phyloP scores from a whole-genome alignment of 2,797 vertebrate species.

The Margarornis squamiger region DNA sequence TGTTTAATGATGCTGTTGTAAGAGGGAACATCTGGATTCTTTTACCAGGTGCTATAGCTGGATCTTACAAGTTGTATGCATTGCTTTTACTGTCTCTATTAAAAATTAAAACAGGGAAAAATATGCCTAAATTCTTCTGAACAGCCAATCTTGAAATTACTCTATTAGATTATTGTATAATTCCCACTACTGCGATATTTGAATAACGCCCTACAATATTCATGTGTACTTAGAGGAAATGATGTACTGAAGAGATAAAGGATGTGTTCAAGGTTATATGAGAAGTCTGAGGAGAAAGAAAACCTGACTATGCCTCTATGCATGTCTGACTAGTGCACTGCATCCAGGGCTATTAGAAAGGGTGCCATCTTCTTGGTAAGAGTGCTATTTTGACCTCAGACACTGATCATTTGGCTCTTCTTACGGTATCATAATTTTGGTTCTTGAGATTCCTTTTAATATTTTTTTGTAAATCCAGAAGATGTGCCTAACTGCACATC shows the following conservation, averaged over 20 bases:
- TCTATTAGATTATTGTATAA: conserved; percentile 51
- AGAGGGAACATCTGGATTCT: conserved; percentile 63
- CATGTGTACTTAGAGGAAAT: conserved; percentile 36
- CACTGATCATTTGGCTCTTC: not conserved
- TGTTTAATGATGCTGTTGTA: conserved; percentile 62
- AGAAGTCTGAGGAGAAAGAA: conserved; percentile 17
- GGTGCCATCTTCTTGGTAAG: not conserved
- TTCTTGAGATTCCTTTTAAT: not conserved
- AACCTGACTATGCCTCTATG: not conserved
- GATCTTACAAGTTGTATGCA: conserved; percentile 46
- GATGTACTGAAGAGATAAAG: conserved; percentile 39
- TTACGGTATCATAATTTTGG: not conserved
- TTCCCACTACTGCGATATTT: conserved; percentile 46
- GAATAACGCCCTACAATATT: conserved; percentile 41
- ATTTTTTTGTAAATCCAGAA: not conserved
- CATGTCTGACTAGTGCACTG: not conserved
- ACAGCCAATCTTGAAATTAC: conserved; percentile 43
- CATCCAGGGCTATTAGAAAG: not conserved
- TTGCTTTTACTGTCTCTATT: conserved; percentile 48
- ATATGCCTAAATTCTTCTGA: conserved; percentile 50
- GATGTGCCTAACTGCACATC: rapidly evolving
- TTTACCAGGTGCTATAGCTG: conserved; percentile 49
- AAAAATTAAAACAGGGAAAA: conserved; percentile 53
- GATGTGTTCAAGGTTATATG: conserved; percentile 39
- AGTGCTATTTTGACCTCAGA: not conserved